Base-by-base conservation (phyloP, 2,113 vertebrate genomes). In the Columbina picui region DNA sequence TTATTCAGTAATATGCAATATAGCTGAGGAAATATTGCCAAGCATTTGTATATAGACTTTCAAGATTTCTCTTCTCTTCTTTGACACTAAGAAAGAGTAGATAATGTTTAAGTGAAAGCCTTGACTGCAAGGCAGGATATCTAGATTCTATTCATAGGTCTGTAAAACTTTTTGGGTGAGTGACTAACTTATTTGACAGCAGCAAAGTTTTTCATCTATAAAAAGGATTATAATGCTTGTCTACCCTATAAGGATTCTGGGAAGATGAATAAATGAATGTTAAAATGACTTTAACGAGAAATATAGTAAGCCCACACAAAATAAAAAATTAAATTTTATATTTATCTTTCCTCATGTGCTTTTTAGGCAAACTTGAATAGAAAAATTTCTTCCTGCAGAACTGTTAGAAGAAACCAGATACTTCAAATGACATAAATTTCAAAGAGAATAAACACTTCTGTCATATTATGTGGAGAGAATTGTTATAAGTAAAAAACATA, bases 201-300 rank as follows among this genome's bases (percentile, higher is more conserved):
- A 93, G 20, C 7, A 55, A 91, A 93, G 18, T 25, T 82, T 89
- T 84, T 77, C 0, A 52, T 78, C 43, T 87, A 64, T 87, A 59
- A 84, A 71, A 84, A 3, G 12, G 38, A 30, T 71, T 80, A 41
- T 78, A 87, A 84, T 92, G 34, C 52, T 82, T 87, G 2, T 45
- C 32, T 71, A 64, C 12, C 3, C 30, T 84, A 20, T 38, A 67
- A 84, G 9, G 12, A 82, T 91, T 82, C 56, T 94, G 87, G 34
- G 60, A 91, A 67, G 52, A 75, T 59, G 52, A 95, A 91, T 74
- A 91, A 91, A 91, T 78, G 50, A 87, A 93, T 71, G 18, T 59
- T 81, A 52, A 89, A 93, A 75, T 45, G 2, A 65, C 26, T 90
- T 83, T 86, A 93, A 89, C 55, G 77, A 87, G 30, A 90, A 27